Base-by-base conservation (phyloP, 2,113 vertebrate genomes). In the Anolis carolinensis region DNA sequence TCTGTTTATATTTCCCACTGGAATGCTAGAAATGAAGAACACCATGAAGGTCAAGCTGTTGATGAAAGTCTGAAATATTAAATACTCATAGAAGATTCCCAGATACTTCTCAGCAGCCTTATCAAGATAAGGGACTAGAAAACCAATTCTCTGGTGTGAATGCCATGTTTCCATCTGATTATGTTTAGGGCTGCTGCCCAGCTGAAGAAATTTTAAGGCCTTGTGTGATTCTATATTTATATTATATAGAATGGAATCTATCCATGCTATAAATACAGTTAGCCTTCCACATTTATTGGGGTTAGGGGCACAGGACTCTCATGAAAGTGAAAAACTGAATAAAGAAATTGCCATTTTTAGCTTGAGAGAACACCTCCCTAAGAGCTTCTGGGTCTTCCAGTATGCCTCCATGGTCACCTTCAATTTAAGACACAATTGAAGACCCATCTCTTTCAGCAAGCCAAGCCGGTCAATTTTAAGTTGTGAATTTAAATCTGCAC, bases 11-110 rank as follows among this genome's bases (percentile, higher is more conserved):
- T 82, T 82, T 59, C 68, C 50, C n/a, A 72, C 32, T 79, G 34
- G 32, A 72, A 55, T 72, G 55, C 92, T 81, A 86, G 65, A 87
- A 71, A 25, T 18, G 71, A 11, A 91, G 87, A 87, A 91, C 48
- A 77, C 39, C 88, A 34, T 85, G 55, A 87, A 90, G 36, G 20
- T 73, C 75, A 5, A 76, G 3, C 63, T 65, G 63, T 78, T 18
- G 68, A 55, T 77, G 89, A 81, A 85, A 87, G 32, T 16, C 18
- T 79, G 81, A 82, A 34, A 83, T 93, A 88, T 36, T n/a, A 18
- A 59, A 0, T 76, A 87, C 71, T 73, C 62, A 86, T 30, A 39
- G 63, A 90, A 78, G 70, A 30, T 30, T 85, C 82, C 23, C 75
- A 77, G 88, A 83, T 91, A 84, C 20, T 81, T 89, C 79, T 23